phyloP scores from a whole-genome alignment of 2,797 vertebrate genomes.

The Leptodactylus fallax region DNA sequence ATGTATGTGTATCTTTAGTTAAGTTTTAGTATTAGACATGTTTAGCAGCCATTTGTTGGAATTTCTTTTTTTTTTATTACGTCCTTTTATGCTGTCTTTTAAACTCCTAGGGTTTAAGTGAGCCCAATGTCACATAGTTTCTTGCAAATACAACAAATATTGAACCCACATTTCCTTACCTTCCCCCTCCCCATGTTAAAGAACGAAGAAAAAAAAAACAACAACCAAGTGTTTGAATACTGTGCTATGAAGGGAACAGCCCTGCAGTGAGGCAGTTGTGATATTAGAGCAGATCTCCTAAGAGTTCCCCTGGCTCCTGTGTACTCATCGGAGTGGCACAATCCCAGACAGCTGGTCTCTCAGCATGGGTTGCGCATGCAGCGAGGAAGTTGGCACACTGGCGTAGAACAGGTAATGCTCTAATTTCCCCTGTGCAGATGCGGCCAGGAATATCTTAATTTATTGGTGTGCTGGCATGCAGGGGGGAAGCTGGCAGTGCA shows the following conservation, averaged over 20 bases:
- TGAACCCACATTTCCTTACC: slow-evolving; percentile 1
- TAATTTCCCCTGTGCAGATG: slow-evolving; percentile 89
- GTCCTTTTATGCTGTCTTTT: no score
- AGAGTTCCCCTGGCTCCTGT: slow-evolving; percentile 84
- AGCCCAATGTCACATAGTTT: background rate
- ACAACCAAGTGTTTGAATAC: slow-evolving; percentile 77
- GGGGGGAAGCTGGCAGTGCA: slow-evolving; percentile 79
- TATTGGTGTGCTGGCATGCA: slow-evolving; percentile 88
- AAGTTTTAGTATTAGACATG: background rate
- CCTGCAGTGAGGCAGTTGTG: slow-evolving; percentile 83
- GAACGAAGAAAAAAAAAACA: slow-evolving; percentile 65
- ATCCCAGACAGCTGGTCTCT: slow-evolving; percentile 88
- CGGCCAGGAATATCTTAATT: slow-evolving; percentile 91
- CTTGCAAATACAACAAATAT: background rate
- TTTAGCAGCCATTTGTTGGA: no score
- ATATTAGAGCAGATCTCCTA: slow-evolving; percentile 84
- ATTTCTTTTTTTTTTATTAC: no score
- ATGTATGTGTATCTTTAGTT: background rate
- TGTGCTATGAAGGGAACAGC: slow-evolving; percentile 83
- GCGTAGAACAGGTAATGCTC: slow-evolving; percentile 87
- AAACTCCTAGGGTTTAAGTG: no score
- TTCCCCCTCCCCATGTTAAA: slow-evolving; percentile 42
- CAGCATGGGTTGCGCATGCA: slow-evolving; percentile 85
- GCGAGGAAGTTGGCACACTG: slow-evolving; percentile 84
- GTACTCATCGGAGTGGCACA: slow-evolving; percentile 84